Conservation (phyloP, 2,113 vertebrate species). For the Eonycteris spelaea region DNA sequence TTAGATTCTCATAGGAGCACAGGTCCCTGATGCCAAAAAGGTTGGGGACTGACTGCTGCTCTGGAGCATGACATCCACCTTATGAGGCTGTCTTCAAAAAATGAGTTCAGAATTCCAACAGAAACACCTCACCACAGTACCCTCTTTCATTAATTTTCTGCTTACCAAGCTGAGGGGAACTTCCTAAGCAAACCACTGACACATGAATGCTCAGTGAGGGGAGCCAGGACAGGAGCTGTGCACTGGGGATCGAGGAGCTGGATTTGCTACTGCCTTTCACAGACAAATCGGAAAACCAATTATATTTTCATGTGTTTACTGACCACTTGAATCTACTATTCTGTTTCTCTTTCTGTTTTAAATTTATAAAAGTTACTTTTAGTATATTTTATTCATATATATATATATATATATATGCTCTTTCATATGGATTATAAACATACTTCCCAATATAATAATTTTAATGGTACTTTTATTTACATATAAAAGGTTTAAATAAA, state of each 20-base stretch:
- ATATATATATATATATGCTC: no score
- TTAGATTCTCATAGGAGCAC: no score
- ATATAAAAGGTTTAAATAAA: not conserved
- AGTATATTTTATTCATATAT: no score
- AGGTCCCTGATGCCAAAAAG: no score
- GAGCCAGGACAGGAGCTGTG: not conserved
- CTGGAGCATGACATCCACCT: not conserved
- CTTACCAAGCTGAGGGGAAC: not conserved
- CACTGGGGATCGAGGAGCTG: fast-evolving
- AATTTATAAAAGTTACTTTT: not conserved
- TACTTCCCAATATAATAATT: not conserved
- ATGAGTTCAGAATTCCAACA: not conserved
- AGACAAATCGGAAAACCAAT: not conserved
- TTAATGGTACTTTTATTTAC: not conserved
- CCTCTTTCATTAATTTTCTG: not conserved
- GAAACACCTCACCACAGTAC: not conserved
- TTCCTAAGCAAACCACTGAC: not conserved
- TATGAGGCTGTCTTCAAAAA: not conserved
- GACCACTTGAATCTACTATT: not conserved
- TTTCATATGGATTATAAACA: not conserved
- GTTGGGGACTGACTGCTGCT: no score
- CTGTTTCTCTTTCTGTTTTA: not conserved
- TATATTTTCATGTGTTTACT: not conserved
- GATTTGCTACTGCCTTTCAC: not conserved
- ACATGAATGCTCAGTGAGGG: not conserved